Base-by-base conservation (phyloP, 2,888 invertebrate genomes). In the Sphaeridia pumilis region DNA sequence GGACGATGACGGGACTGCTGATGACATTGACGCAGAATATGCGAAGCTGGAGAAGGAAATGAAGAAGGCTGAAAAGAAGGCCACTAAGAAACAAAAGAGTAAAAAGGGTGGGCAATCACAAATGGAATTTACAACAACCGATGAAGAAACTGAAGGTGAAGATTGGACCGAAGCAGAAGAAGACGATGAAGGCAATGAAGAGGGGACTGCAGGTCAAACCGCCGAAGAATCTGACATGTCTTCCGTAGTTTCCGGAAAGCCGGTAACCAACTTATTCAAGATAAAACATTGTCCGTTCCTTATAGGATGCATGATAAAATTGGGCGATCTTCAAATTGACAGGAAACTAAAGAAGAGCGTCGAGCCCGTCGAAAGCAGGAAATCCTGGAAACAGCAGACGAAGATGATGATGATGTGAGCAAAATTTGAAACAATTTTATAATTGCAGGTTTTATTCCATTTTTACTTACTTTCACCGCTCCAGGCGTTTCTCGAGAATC, bases 271-370 rank as follows among this genome's bases (percentile, higher is more conserved):
- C 14, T 31, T 31, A 31, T 31, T 31, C 31, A 31, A 10, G 31
- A 31, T 7, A 31, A 10, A 31, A 31, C 14, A 47, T 26, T 47
- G 46, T 41, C 28, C 45, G 35, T 17, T 41, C 38, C 7, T 5
- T 34, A 47, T 7, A 34, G 4, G 10, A n/a, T 46, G 31, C 14
- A 17, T 7, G 7, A 22, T n/a, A n/a, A n/a, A n/a, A n/a, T n/a
- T n/a, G n/a, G n/a, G n/a, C n/a, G n/a, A n/a, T n/a, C n/a, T n/a
- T n/a, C n/a, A n/a, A n/a, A n/a, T 5, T 4, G 31, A 17, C 35
- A 58, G 54, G 58, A 58, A 46, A 56, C 58, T 0, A 56, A 53
- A 26, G 55, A 59, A 41, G 59, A 59, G 26, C 27, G 59, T 26
- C 26, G 55, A 26, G 55, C 52, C 1, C 26, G 55, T 21, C 41